Evolutionary conservation across 92 coral and sea anemone genomes (phyloP), one percentile per base, ranked within the genome.

Genomic region (Paramuricea clavata): DNA sequence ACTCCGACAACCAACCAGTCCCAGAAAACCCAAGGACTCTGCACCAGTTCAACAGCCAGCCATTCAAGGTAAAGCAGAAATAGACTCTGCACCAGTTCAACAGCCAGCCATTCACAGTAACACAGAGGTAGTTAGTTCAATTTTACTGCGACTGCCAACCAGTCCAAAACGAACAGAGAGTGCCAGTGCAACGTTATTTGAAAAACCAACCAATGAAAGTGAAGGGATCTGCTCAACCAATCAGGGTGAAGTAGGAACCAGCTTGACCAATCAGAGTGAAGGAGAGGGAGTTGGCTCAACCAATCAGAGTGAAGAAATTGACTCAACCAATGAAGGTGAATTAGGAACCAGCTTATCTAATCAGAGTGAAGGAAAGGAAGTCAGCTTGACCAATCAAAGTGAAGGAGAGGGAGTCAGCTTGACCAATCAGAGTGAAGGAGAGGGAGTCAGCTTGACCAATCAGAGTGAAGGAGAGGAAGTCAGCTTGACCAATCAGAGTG

Each of bases 181-280:
- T 2, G 54, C 13, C 7, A 17, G 54, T 8, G 7, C 54, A 10
- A 47, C 16, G 19, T 47, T 27, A n/a, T 9, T 2, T 25, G 6
- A n/a, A 25, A 6, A n/a, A 27, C 13, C 62, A 13, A 54, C n/a
- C 23, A 54, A 9, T 54, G 3, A 19, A 4, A 54, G 25, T 13
- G 62, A 54, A 54, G 62, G 12, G 6, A 42, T 42, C 12, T 5
- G 49, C 12, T 12, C 62, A 54, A 12, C 21, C 25, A 21, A 12
- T 13, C 21, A 54, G 62, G n/a, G n/a, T n/a, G n/a, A n/a, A n/a
- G n/a, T n/a, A n/a, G n/a, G n/a, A n/a, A n/a, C n/a, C n/a, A n/a
- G n/a, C n/a, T 17, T 27, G 5, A 57, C 65, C 65, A 57, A 57
- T 57, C 65, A 57, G 65, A 57, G 12, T 2, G 87, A 23, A n/a